Evolutionary conservation across 2,797 vertebrate species (phyloP).

Genomic region (Denticeps clupeoides): DNA sequence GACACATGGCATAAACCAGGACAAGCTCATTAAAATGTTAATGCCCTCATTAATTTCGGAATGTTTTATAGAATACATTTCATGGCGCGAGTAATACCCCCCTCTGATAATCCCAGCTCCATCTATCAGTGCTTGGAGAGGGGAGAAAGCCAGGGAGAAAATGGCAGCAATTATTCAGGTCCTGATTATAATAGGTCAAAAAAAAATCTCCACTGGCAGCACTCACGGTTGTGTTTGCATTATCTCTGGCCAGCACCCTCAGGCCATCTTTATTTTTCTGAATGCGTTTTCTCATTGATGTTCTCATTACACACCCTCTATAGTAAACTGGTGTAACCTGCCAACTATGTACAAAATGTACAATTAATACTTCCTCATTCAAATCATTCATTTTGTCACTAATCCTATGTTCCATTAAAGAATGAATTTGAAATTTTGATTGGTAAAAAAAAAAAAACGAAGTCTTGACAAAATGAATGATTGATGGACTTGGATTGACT

Average conservation of each 20-base stretch:
- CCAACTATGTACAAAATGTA: too few relatives aligned
- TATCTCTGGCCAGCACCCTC: conserved; percentile 6
- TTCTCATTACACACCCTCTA: too few relatives aligned
- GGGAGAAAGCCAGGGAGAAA: conserved; percentile 14
- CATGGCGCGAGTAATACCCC: conserved; percentile 10
- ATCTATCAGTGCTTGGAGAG: conserved; percentile 18
- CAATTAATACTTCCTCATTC: too few relatives aligned
- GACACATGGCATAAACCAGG: conserved; percentile 7
- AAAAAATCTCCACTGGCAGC: conserved; percentile 23
- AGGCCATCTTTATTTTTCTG: too few relatives aligned
- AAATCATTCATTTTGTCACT: too few relatives aligned
- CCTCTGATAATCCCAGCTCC: background rate
- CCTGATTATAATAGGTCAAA: conserved; percentile 19
- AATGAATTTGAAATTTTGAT: too few relatives aligned
- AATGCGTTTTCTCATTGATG: too few relatives aligned
- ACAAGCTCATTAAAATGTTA: conserved; percentile 15
- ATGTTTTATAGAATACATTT: conserved; percentile 21
- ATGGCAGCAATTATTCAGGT: conserved; percentile 18
- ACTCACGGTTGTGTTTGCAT: conserved; percentile 28
- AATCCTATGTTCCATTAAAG: too few relatives aligned
- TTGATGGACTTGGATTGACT: too few relatives aligned
- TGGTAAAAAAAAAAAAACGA: too few relatives aligned
- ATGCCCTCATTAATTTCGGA: conserved; percentile 18
- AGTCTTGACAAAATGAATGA: too few relatives aligned
- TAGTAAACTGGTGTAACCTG: too few relatives aligned